Base-by-base conservation (phyloP, 2,888 invertebrate genomes). In the Allolobophora icterica region DNA sequence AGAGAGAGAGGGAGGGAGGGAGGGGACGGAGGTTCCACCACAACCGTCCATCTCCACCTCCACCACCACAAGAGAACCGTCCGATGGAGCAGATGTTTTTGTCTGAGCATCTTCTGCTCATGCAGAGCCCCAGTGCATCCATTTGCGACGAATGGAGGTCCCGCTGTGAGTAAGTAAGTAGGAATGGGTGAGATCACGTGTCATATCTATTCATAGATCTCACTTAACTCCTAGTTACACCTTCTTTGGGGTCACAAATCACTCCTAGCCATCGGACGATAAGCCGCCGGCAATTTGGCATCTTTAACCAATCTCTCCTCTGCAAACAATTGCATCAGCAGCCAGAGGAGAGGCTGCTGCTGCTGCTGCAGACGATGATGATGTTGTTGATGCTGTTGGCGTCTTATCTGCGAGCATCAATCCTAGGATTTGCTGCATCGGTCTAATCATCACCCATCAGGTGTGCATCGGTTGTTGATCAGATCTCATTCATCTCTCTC, bases 251-350 rank as follows among this genome's bases (percentile, higher is more conserved):
- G n/a, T n/a, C 71, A n/a, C n/a, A 71, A 30, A 30, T 71, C 71
- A n/a, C n/a, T 71, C 71, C 8, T 1, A n/a, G 71, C 71, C 30
- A n/a, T 11, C 71, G 11, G 71, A 21, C 52, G 52, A 52, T 52
- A 52, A 21, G 21, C 30, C 30, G 71, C 6, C 8, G 71, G 71
- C 71, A 71, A n/a, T 71, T 71, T n/a, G 11, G n/a, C 71, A 71
- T 71, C 71, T 71, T 71, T 71, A n/a, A 71, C 71, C 71, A 71
- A 71, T 71, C 71, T n/a, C 71, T 71, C 52, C 52, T 52, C 71
- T 30, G n/a, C n/a, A 71, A 71, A 71, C 71, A 71, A 71, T 71
- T 13, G 71, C n/a, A n/a, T 11, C 71, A 0, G 71, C 71, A 71
- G 30, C 71, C 15, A n/a, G n/a, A 5, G n/a, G n/a, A 71, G 52